Percentiles rank a stretch among this genome's conserved stretches.
phyloP scores from a whole-genome alignment of 2,888 invertebrate species.

The Hypselothyrea guttata region DNA sequence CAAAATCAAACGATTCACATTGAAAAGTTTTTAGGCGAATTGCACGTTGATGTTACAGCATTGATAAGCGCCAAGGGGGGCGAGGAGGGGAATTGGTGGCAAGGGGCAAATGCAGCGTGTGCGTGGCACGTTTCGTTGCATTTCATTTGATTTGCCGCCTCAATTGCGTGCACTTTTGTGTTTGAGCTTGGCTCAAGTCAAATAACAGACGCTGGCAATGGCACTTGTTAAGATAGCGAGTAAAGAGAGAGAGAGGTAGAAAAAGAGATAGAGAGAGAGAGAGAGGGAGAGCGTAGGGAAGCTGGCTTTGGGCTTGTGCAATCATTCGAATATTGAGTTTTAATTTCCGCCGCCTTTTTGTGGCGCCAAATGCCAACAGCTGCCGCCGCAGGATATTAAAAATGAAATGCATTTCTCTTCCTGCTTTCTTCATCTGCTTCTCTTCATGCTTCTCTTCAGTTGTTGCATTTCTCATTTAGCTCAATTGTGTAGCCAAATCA shows the following conservation, averaged over 20 bases:
- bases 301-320: conserved; percentile 38
- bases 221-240: conserved; percentile 22
- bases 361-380: conserved; percentile 53
- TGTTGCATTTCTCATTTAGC: conserved; percentile 15
- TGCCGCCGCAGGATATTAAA: conserved; percentile 72
- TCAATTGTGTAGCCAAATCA: no score
- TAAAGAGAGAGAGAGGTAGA: background rate
- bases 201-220: conserved; percentile 51
- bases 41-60: conserved; percentile 48
- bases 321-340: conserved; percentile 76
- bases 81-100: background rate
- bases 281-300: conserved; percentile 5
- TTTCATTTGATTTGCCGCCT: conserved; percentile 76
- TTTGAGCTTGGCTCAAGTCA: conserved; percentile 59
- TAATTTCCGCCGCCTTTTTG: conserved; percentile 69
- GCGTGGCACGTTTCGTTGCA: conserved; percentile 61
- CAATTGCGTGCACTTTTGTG: conserved; percentile 72
- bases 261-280: background rate
- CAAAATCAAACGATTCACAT: conserved; percentile 69
- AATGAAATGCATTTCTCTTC: conserved; percentile 56
- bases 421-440: background rate
- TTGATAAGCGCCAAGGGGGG: no score
- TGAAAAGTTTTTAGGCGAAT: conserved; percentile 54
- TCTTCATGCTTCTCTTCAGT: conserved; percentile 28
- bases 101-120: background rate